Base-by-base conservation (phyloP, 2,113 vertebrate genomes). In the Nothobranchius kuhntae region DNA sequence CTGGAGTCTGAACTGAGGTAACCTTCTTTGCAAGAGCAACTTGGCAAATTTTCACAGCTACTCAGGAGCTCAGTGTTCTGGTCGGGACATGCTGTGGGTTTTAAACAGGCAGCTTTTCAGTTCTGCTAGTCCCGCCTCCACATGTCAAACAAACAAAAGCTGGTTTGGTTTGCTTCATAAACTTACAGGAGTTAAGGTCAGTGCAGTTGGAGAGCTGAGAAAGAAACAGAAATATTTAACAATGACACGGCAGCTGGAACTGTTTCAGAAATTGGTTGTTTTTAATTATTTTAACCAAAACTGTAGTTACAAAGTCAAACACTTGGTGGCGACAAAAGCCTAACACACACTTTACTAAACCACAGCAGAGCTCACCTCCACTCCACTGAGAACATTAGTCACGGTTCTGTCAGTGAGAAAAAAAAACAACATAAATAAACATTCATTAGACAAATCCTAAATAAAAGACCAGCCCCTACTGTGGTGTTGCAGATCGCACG, bases 1-100 rank as follows among this genome's bases (percentile, higher is more conserved):
- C 86, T 85, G n/a, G 92, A 88, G 75, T 90, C 91, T 61, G 89
- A 92, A 81, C 80, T 94, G 53, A 85, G 71, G 77, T 56, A 89
- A 79, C 82, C 89, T 48, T 83, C 80, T 67, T 73, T 76, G 52
- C 89, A 91, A 70, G 89, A 92, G 70, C 83, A 93, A 75, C 68
- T 78, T 58, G 90, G 70, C 0, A 67, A 87, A 42, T 9, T 73
- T 54, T 82, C 83, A 56, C 75, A 89, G 65, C 77, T 82, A 63
- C 74, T 75, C 53, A 81, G 52, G 47, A 79, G 86, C 57, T 50
- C 30, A 50, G 38, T 87, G 89, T 77, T 81, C 63, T 84, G 85
- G 62, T 68, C 56, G 30, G 56, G 88, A 85, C 77, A 75, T 86
- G 88, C 90, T 82, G 73, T n/a, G 21, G 64, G 47, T 61, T 59